Base-by-base conservation (phyloP, 2,797 vertebrate species). In the Sylvia borin region DNA sequence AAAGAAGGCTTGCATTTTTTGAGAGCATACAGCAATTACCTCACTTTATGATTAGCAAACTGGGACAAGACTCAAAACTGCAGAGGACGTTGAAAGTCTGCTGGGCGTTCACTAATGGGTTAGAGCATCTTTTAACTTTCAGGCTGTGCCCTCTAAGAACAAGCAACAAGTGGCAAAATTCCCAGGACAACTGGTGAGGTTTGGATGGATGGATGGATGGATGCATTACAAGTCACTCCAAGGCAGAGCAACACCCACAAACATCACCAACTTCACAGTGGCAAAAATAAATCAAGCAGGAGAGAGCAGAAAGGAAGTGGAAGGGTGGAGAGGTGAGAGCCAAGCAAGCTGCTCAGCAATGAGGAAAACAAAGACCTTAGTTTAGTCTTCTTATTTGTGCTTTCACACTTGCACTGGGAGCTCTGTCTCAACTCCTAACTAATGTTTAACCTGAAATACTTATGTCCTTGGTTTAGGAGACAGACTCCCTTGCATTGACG, bases 151-250 rank as follows among this genome's bases (percentile, higher is more conserved):
- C 17, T 51, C 29, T 38, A 53, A 48, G 57, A 53, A 38, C 51
- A 73, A 65, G 13, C 43, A 55, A 50, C 16, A 16, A 9, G 12
- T 6, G 10, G 9, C 18, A 87, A 21, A 51, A 47, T 81, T 82
- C 17, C 32, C 31, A 40, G 18, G 42, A 26, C 17, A 13, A 11
- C 31, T 58, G 27, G 26, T 19, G 34, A 22, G 0, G 2, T 1
- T 38, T 16, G 27, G 19, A 48, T 10, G 47, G 13, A 45, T 11
- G n/a, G 15, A 45, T 13, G 36, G 16, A 68, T 15, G 5, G 2
- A 19, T 13, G 11, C 3, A 68, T 38, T 22, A 76, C 13, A 14
- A 61, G 16, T 10, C 50, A 53, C 16, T 68, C 25, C 24, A 29
- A 68, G 61, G 75, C 58, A 87, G 15, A 79, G 55, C 7, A 55